These are phyloP conservation scores for Coranthus polyacanthus DNA, from an alignment of 2,797 vertebrate genomes.

Conservation along the genomic window DNA sequence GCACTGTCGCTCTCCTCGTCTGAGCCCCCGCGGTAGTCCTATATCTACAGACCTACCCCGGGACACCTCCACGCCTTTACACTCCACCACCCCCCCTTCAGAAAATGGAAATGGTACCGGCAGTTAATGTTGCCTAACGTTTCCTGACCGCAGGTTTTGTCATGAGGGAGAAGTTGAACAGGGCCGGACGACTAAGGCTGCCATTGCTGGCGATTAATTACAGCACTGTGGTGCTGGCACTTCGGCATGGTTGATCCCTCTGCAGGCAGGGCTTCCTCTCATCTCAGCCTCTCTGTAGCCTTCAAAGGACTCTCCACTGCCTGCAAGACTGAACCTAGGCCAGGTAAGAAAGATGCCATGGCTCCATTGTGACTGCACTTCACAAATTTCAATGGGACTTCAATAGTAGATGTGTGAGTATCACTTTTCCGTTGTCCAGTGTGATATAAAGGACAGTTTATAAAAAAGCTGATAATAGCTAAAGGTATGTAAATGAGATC, in stretches of 20 bases:
- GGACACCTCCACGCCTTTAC: constrained; percentile 73
- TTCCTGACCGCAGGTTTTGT: constrained; percentile 92
- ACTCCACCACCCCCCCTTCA: constrained; percentile 79
- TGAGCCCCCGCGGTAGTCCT: constrained; percentile 81
- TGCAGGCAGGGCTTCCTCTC: constrained; percentile 82
- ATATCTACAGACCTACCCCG: constrained; percentile 72
- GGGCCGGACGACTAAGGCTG: constrained; percentile 83
- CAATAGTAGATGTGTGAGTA: constrained; percentile 49
- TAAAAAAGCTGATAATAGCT: constrained; percentile 9
- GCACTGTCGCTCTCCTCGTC: constrained; percentile 87
- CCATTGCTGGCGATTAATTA: constrained; percentile 94
- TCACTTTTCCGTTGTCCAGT: constrained; percentile 33
- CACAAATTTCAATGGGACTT: constrained; percentile 71
- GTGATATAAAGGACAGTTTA: constrained; percentile 9
- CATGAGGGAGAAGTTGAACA: constrained; percentile 91
- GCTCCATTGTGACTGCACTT: constrained; percentile 70
- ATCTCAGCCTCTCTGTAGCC: constrained; percentile 84
- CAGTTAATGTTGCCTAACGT: constrained; percentile 94
- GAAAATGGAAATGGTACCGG: constrained; percentile 86
- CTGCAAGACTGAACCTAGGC: constrained; percentile 69
- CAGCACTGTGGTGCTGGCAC: constrained; percentile 86
- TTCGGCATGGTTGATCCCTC: constrained; percentile 84
- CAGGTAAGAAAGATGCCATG: constrained; percentile 71
- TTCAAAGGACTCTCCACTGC: constrained; percentile 87
- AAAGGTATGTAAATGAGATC: background rate